Evolutionary conservation across 2,113 vertebrate species (phyloP), one percentile per base, ranked within the genome.

Genomic region (Tenrec ecaudatus): DNA sequence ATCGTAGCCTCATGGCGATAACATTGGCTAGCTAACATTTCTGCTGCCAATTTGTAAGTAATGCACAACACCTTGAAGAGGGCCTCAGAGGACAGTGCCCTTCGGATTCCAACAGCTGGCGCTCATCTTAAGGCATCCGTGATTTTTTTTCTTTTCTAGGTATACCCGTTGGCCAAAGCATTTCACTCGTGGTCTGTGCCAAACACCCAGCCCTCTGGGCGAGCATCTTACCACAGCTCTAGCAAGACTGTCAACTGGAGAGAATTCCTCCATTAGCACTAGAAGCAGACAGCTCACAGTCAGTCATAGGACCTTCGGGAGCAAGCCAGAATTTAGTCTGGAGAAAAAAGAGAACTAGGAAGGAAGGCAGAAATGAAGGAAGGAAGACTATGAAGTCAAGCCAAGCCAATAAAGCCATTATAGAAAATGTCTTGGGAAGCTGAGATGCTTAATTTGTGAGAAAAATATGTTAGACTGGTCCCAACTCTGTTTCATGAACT

Each of bases 161-260:
- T 1, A 60, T n/a, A 69, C 6, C 40, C 38, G n/a, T 0, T 53
- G 75, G 75, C 86, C 33, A 76, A 82, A 92, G 43, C 29, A 79
- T 88, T 76, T 87, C 43, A 86, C 47, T 57, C 31, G 5, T 16
- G 20, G 36, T 11, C 10, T 25, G 47, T 19, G 36, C 23, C 75
- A 89, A 96, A 87, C 23, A 58, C 27, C 31, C 47, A 89, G 83
- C 15, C 22, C 38, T 82, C 57, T 64, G 89, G 88, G 85, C 91
- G 29, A 62, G 47, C 75, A 62, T 9, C 78, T 66, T n/a, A 29
- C n/a, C 36, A 8, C 3, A 31, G 40, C 60, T 87, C 82, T 23
- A 80, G 66, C 10, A 89, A 81, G 38, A 80, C 16, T 62, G 43
- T 73, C 33, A 75, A 14, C 12, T 31, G 58, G 57, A 66, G 58